Evolutionary conservation across 2,888 invertebrate species (phyloP).

Genomic region (Pterobdella sp.): DNA sequence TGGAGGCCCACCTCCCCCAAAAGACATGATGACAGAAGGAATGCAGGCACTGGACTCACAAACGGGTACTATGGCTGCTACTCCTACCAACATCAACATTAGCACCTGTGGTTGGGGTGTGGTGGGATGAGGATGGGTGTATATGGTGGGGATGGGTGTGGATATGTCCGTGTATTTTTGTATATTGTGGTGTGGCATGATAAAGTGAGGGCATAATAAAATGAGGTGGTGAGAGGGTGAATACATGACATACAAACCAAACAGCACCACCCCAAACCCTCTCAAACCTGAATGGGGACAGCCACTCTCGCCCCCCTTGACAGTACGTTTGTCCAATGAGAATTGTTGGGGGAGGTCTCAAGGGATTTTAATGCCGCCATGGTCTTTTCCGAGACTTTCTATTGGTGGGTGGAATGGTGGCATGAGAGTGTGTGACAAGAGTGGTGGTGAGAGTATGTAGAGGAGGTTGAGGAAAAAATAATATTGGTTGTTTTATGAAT

Average conservation of each 20-base stretch:
- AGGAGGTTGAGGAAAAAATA: background rate
- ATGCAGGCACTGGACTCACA: conserved; percentile 3
- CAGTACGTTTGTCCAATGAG: background rate
- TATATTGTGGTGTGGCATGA: no score
- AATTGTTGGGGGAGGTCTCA: no score
- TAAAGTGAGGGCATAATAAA: no score
- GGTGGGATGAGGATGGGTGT: no score
- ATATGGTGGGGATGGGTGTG: no score
- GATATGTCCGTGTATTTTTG: no score
- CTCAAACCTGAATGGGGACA: background rate
- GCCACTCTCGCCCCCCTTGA: background rate
- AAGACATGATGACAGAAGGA: background rate
- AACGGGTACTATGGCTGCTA: background rate
- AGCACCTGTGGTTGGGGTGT: no score
- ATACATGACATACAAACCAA: no score
- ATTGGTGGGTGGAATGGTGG: background rate
- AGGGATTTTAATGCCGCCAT: no score
- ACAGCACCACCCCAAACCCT: no score
- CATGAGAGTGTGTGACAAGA: background rate
- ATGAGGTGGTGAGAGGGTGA: no score
- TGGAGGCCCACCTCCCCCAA: background rate
- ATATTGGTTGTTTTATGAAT: background rate
- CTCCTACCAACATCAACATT: background rate
- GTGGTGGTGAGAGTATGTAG: background rate
- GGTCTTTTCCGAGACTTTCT: background rate